Evolutionary conservation across 2,797 vertebrate genomes (phyloP), one percentile per base, ranked within the genome.

Genomic region (Micromesistius poutassou): DNA sequence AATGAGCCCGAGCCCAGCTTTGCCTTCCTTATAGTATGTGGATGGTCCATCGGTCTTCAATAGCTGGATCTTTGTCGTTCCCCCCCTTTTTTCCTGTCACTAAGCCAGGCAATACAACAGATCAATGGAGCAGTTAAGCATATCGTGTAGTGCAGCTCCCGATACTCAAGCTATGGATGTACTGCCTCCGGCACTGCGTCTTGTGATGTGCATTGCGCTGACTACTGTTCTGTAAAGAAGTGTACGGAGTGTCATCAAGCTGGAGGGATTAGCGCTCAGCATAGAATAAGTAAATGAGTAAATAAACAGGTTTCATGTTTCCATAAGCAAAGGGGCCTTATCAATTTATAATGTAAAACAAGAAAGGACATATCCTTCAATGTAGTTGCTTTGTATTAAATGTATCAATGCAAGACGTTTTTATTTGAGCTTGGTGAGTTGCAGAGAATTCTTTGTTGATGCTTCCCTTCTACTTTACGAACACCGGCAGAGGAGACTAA

Each of bases 41-140:
- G 75, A 79, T 74, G 76, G 79, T 86, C 33, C 62, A 76, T 81
- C 78, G 73, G 80, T 36, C 71, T 85, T 76, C 77, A 77, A 30
- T 71, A 78, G 74, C 50, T 80, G 70, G 79, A 74, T 80, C 77
- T n/a, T 36, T 22, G 72, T 35, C 73, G 74, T 76, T 81, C 79
- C 31, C n/a, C 79, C 72, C 75, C 77, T 81, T 77, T 30, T 9
- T 13, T 16, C 36, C 7, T 12, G 31, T 72, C 40, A 33, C 14
- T 55, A 22, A 46, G 66, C 46, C 77, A 77, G 78, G 73, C 46
- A 0, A n/a, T 10, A 16, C 38, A 30, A 25, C 38, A 74, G 35
- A 28, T 78, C 79, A 81, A 70, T 35, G 72, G 80, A 83, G 80
- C 78, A 78, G 74, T 28, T 76, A 72, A 72, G 76, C 40, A 50